A percentile compares a stretch with the other conserved stretches of the same genome.
Evolutionary conservation across 2,113 vertebrate species (phyloP).

Genomic region (Macquaria australasica): DNA sequence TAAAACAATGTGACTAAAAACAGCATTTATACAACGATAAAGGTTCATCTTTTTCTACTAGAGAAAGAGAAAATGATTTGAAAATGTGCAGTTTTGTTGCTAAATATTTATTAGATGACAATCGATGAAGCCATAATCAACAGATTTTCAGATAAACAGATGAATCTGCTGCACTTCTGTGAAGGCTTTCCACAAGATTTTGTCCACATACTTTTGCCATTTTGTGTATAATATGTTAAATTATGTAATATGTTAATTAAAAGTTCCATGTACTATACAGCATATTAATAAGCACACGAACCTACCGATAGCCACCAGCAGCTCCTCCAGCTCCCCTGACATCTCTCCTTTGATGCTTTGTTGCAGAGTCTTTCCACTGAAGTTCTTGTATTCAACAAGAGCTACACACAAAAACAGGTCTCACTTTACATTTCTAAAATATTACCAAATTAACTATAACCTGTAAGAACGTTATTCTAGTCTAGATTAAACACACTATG

Average conservation of each 20-base stretch:
- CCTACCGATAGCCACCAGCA: constrained; percentile 86
- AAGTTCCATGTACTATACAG: neutral
- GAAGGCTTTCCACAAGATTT: neutral
- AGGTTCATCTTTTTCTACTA: neutral
- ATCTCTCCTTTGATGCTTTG: constrained; percentile 87
- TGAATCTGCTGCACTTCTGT: neutral
- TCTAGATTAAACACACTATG: neutral
- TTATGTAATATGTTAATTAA: neutral
- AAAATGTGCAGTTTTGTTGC: neutral
- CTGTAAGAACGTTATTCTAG: neutral
- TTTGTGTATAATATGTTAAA: neutral
- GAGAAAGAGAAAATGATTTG: too few species aligned
- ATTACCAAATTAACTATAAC: neutral
- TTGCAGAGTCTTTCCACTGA: constrained; percentile 86
- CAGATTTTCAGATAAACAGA: neutral
- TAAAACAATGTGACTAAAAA: neutral
- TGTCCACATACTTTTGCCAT: too few species aligned
- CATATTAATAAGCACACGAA: neutral
- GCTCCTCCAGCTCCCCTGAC: constrained; percentile 84
- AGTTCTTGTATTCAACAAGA: constrained; percentile 85
- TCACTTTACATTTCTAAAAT: neutral
- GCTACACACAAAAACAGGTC: constrained; percentile 62
- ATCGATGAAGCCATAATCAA: neutral
- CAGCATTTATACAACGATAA: neutral
- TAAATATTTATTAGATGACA: neutral